Evolutionary conservation across 2,888 invertebrate genomes (phyloP), one percentile per base, ranked within the genome.

Genomic region (Drosophila testacea): DNA sequence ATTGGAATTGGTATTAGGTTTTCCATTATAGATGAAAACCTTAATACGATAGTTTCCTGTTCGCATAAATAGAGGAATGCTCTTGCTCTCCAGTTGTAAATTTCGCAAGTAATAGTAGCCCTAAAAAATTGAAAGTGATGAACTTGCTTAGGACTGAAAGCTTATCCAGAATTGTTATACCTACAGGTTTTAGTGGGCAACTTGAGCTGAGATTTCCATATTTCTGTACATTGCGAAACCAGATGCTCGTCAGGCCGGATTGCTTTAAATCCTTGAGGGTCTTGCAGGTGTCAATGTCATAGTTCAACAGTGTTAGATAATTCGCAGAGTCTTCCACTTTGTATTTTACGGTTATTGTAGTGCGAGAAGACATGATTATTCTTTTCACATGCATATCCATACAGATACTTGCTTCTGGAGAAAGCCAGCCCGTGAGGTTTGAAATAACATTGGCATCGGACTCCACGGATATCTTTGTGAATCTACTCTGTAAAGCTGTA

Each of bases 121-220:
- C 81, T 88, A 30, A 0, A 41, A 27, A 32, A 32, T 11, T 1
- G 5, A 44, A 10, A 13, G 5, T 10, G 22, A 2, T 10, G 2
- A 6, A 5, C 5, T 11, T 10, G 4, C 22, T 46, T n/a, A 27
- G 7, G 4, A 9, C 1, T 3, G 6, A 4, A 1, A 30, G 16
- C 10, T 30, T 28, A 6, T 2, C 6, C 2, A 4, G n/a, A 4
- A 38, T 6, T 4, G 3, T 9, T 4, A 1, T 61, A 81, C 88
- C 39, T 52, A 88, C 88, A 47, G 83, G 46, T 42, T 16, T 48
- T 3, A 85, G 41, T 16, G 81, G 88, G 48, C 88, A 88, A 36
- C 47, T 39, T 7, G 13, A 11, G 4, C 61, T 52, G 0, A 82
- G 10, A 6, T 79, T 79, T 0, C 82, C 79, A 27, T 78, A 81